A percentile compares a stretch with the other conserved stretches of the same genome.
Evolutionary conservation across 1,140 invertebrate species (phyloP).

Genomic region (Stegodyphus dumicola): DNA sequence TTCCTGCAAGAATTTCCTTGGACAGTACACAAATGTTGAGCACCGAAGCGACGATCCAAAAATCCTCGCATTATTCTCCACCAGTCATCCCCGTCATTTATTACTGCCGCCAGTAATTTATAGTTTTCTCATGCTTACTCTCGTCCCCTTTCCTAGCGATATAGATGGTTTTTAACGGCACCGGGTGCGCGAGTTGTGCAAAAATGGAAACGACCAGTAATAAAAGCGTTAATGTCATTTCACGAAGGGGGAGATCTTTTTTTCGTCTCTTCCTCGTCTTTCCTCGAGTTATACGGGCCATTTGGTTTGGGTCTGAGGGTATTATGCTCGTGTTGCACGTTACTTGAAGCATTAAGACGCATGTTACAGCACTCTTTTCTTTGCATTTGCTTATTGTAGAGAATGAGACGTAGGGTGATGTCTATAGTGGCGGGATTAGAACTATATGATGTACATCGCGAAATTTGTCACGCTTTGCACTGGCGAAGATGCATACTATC

Average conservation of each 20-base stretch:
- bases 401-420: too few species aligned
- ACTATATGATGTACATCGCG: too few species aligned
- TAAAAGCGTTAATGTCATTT: conserved; percentile 49
- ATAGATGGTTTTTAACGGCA: conserved; percentile 47
- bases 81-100: conserved; percentile 40
- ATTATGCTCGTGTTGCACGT: not conserved
- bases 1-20: too few species aligned
- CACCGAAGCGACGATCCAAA: too few species aligned
- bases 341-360: conserved; percentile 31
- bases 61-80: not conserved
- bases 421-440: too few species aligned
- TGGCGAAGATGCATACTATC: too few species aligned
- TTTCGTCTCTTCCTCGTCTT: conserved; percentile 14
- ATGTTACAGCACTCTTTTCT: conserved; percentile 1
- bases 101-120: conserved; percentile 37
- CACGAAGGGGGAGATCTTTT: conserved; percentile 3
- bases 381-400: too few species aligned
- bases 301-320: conserved; percentile 21
- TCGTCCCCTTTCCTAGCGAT: not conserved
- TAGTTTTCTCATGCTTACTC: conserved; percentile 30
- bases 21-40: too few species aligned
- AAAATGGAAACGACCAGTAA: conserved; percentile 48
- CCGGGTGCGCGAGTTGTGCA: conserved; percentile 19
- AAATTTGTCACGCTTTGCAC: too few species aligned
- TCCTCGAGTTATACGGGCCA: conserved; percentile 32